phyloP scores from a whole-genome alignment of 37 sponge, comb jelly and placozoan species.

The Chondrilla cf. caribensis region DNA sequence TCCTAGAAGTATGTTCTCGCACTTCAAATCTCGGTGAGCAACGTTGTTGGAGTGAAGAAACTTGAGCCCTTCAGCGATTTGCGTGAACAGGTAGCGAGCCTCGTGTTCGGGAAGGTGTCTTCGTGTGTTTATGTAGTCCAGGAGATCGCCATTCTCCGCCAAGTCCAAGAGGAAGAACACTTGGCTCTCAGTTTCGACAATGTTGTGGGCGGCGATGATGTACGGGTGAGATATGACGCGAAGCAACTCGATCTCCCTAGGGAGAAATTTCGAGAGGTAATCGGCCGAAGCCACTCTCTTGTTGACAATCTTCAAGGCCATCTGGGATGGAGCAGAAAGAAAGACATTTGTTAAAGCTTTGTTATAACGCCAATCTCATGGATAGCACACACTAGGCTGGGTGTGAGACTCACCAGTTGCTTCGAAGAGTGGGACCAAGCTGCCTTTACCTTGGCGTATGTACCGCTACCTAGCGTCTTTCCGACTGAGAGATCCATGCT shows the following conservation, averaged over 20 bases:
- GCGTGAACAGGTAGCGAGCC: constrained; percentile 57
- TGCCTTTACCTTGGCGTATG: constrained; percentile 94
- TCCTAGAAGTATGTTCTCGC: constrained; percentile 89
- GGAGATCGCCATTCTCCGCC: constrained; percentile 87
- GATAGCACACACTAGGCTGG: neutral
- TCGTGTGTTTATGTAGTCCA: constrained; percentile 73
- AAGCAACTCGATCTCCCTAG: constrained; percentile 77
- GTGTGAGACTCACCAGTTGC: constrained; percentile 64
- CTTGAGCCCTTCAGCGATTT: constrained; percentile 57
- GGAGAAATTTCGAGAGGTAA: constrained; percentile 83
- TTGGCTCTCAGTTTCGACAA: constrained; percentile 69
- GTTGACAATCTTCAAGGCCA: constrained; percentile 86
- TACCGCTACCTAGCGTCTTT: constrained; percentile 81
- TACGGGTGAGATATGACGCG: constrained; percentile 61
- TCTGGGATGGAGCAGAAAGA: constrained; percentile 44
- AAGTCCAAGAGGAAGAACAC: constrained; percentile 86
- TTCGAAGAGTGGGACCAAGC: constrained; percentile 48
- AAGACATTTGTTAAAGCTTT: neutral
- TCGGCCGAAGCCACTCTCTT: constrained; percentile 77
- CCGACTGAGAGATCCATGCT: constrained; percentile 47
- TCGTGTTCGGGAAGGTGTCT: constrained; percentile 67
- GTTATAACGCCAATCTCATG: neutral
- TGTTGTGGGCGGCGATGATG: constrained; percentile 56
- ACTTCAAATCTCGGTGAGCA: constrained; percentile 88
- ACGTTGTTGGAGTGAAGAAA: constrained; percentile 65